A percentile compares a stretch with the other conserved stretches of the same genome.
These are phyloP conservation scores for Corythornis cristatus DNA, from an alignment of 2,113 vertebrate species.

Conservation along the genomic window DNA sequence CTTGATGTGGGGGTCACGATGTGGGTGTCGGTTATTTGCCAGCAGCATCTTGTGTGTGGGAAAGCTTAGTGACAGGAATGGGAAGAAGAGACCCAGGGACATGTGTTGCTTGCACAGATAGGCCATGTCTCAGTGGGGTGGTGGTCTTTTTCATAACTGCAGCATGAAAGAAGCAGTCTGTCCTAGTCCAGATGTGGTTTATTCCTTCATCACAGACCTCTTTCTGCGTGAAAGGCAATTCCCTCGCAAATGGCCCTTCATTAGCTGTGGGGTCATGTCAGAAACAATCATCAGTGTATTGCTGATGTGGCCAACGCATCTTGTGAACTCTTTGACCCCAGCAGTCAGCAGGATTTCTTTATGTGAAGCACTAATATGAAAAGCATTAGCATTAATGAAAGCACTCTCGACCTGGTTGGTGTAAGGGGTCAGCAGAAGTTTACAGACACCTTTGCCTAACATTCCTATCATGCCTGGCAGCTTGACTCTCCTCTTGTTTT, in stretches of 20 bases:
- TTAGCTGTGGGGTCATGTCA: constrained; percentile 38
- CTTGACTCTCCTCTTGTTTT: constrained; percentile 31
- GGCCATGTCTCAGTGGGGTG: accelerated
- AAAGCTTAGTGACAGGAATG: neutral
- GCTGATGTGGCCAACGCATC: constrained; percentile 7
- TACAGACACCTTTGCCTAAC: constrained; percentile 59
- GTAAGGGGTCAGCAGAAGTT: constrained; percentile 60
- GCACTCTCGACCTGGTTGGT: neutral
- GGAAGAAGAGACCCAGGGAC: neutral
- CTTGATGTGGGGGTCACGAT: neutral
- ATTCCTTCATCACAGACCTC: neutral
- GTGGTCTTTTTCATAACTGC: neutral
- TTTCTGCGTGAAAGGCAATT: neutral
- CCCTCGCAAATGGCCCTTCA: constrained; percentile 35
- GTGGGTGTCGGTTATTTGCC: neutral
- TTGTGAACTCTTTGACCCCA: constrained; percentile 41
- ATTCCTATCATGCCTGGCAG: constrained; percentile 45
- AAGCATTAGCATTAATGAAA: constrained; percentile 67
- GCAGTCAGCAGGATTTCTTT: constrained; percentile 56
- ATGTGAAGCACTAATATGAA: constrained; percentile 53
- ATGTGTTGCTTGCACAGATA: neutral
- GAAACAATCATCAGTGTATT: constrained; percentile 19
- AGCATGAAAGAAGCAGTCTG: neutral
- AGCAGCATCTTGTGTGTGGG: accelerated
- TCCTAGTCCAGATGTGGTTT: neutral